A percentile compares a stretch with the other conserved stretches of the same genome.
Evolutionary conservation across 2,888 invertebrate species (phyloP).

Genomic region (Habrosyne pyritoides): DNA sequence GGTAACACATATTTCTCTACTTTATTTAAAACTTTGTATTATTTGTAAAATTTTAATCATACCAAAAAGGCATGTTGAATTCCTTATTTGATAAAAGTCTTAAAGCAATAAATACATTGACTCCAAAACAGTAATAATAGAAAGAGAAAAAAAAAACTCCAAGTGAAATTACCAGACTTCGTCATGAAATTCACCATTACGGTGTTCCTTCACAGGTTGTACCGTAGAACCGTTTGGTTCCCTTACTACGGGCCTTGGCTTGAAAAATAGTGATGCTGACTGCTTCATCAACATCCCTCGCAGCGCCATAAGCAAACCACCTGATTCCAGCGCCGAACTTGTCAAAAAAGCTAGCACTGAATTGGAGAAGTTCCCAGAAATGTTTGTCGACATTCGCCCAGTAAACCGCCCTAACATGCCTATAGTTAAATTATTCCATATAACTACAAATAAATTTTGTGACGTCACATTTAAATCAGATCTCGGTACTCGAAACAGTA

Average conservation of each 20-base stretch:
- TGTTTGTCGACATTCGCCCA: slow-evolving; percentile 83
- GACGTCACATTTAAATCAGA: slow-evolving; percentile 90
- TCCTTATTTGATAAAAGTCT: too few relatives aligned
- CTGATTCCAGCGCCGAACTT: slow-evolving; percentile 27
- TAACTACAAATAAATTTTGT: slow-evolving; percentile 84
- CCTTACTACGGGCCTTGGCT: slow-evolving; percentile 87
- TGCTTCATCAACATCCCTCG: slow-evolving; percentile 83
- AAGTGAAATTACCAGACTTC: too few relatives aligned
- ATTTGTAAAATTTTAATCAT: too few relatives aligned
- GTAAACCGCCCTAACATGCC: slow-evolving; percentile 90
- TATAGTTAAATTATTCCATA: slow-evolving; percentile 88
- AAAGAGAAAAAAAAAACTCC: too few relatives aligned
- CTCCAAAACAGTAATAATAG: too few relatives aligned
- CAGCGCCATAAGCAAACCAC: slow-evolving; percentile 19
- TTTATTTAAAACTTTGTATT: too few relatives aligned
- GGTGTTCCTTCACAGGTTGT: slow-evolving; percentile 53
- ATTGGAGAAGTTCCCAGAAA: slow-evolving; percentile 56
- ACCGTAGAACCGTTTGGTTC: slow-evolving; percentile 87
- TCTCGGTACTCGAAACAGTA: slow-evolving; percentile 87
- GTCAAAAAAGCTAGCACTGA: slow-evolving; percentile 59
- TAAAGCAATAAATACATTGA: too few relatives aligned
- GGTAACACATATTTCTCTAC: too few relatives aligned
- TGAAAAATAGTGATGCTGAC: slow-evolving; percentile 89
- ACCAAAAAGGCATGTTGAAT: too few relatives aligned
- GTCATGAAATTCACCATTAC: not conserved